Evolutionary conservation across 2,888 invertebrate genomes (phyloP).

Genomic region (Xestia c-nigrum): DNA sequence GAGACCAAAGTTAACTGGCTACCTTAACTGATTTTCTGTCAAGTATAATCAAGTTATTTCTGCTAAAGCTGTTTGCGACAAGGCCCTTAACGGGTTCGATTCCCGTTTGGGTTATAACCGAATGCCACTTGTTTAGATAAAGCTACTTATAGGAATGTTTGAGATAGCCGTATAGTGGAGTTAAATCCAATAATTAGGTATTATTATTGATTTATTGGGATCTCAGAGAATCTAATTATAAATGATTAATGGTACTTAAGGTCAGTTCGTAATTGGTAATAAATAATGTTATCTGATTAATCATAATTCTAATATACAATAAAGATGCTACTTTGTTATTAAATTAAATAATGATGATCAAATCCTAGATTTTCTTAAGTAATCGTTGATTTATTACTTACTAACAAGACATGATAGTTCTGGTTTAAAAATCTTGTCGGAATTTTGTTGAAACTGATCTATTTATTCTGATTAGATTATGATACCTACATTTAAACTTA

Average conservation of each 20-base stretch:
- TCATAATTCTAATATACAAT: slow-evolving; percentile 18
- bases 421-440: background rate
- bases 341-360: slow-evolving; percentile 19
- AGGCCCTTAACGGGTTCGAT: slow-evolving; percentile 67
- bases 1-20: slow-evolving; percentile 57
- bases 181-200: slow-evolving; percentile 45
- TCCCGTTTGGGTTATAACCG: slow-evolving; percentile 69
- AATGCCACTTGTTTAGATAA: slow-evolving; percentile 70
- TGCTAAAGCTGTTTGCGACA: slow-evolving; percentile 66
- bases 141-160: slow-evolving; percentile 60
- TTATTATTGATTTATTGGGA: slow-evolving; percentile 52
- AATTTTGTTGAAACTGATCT: background rate
- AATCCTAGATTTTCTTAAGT: background rate
- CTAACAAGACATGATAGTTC: slow-evolving; percentile 1
- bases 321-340: slow-evolving; percentile 3
- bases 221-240: slow-evolving; percentile 44
- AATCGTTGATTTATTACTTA: slow-evolving; percentile 12
- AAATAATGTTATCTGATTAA: slow-evolving; percentile 43
- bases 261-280: slow-evolving; percentile 33
- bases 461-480: background rate
- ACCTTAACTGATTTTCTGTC: slow-evolving; percentile 72
- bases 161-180: slow-evolving; percentile 61
- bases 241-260: slow-evolving; percentile 46
- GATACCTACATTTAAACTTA: too few species aligned
- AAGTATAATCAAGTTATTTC: slow-evolving; percentile 75